These are phyloP conservation scores for Oryzaephilus surinamensis DNA, from an alignment of 1,140 invertebrate species.

Conservation along the genomic window DNA sequence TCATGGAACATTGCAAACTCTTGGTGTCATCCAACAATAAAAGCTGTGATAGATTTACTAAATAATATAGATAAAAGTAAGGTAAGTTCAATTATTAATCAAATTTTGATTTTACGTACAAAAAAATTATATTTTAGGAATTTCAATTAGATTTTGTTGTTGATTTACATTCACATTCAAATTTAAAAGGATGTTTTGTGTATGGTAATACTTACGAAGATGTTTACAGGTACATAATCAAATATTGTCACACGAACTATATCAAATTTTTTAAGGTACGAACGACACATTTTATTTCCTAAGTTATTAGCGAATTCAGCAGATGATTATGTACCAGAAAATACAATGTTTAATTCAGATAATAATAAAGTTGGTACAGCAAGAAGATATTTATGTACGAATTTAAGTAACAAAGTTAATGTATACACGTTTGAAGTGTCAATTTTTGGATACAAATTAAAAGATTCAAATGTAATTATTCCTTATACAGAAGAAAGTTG, in stretches of 20 bases:
- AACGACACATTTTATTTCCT: conserved; percentile 78
- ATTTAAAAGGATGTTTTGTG: conserved; percentile 85
- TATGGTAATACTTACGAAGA: conserved; percentile 96
- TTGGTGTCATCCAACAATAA: conserved; percentile 82
- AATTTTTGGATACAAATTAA: conserved; percentile 68
- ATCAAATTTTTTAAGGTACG: conserved; percentile 52
- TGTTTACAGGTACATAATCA: conserved; percentile 59
- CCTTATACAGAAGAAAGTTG: conserved; percentile 85
- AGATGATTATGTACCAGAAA: conserved; percentile 68
- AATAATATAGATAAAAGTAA: conserved; percentile 63
- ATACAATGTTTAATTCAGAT: conserved; percentile 87
- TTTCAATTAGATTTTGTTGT: conserved; percentile 83
- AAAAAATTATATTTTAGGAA: conserved; percentile 40
- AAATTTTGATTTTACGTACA: background rate
- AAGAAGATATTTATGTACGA: conserved; percentile 60
- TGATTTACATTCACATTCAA: conserved; percentile 90
- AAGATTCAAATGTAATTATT: conserved; percentile 50
- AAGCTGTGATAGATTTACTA: conserved; percentile 68
- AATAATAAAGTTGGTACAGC: conserved; percentile 76
- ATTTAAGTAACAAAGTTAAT: conserved; percentile 64
- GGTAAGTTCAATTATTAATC: conserved; percentile 37
- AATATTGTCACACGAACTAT: background rate
- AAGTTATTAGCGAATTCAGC: conserved; percentile 76
- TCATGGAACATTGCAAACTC: conserved; percentile 81
- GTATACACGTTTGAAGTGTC: conserved; percentile 81